These are phyloP conservation scores for Cariama cristata DNA, from an alignment of 2,113 vertebrate species.

Conservation along the genomic window DNA sequence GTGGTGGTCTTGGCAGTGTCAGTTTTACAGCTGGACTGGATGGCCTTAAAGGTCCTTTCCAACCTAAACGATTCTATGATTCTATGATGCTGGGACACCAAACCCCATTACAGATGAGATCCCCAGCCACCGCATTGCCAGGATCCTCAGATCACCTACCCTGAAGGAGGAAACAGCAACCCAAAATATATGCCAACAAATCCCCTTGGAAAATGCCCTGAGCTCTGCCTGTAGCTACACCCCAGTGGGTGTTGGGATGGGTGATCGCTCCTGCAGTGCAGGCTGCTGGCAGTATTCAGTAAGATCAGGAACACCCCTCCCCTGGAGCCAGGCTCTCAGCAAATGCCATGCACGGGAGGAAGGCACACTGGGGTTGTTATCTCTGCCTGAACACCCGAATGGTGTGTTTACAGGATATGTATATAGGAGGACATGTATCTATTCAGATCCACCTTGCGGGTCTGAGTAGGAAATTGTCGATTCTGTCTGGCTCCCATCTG, in stretches of 20 bases:
- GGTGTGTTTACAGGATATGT: accelerated
- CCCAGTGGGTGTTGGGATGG: accelerated
- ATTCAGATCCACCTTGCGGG: neutral
- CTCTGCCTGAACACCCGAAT: neutral
- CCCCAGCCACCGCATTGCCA: neutral
- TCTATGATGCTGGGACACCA: neutral
- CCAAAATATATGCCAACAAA: accelerated
- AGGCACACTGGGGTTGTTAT: accelerated
- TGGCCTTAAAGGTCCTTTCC: too few relatives aligned
- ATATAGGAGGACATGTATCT: accelerated
- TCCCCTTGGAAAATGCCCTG: neutral
- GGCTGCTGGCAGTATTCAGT: neutral
- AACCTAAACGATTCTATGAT: too few relatives aligned
- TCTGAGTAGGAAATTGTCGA: neutral
- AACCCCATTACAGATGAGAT: neutral
- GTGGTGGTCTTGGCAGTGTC: too few relatives aligned
- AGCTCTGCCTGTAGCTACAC: neutral
- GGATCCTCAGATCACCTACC: neutral
- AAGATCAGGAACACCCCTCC: neutral
- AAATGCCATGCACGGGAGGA: accelerated
- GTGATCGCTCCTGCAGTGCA: accelerated
- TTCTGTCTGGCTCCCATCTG: neutral
- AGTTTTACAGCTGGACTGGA: too few relatives aligned
- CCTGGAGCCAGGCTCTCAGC: neutral
- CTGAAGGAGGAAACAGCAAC: neutral